phyloP scores from a whole-genome alignment of 1,140 invertebrate genomes.

The Venustaconcha ellipsiformis region DNA sequence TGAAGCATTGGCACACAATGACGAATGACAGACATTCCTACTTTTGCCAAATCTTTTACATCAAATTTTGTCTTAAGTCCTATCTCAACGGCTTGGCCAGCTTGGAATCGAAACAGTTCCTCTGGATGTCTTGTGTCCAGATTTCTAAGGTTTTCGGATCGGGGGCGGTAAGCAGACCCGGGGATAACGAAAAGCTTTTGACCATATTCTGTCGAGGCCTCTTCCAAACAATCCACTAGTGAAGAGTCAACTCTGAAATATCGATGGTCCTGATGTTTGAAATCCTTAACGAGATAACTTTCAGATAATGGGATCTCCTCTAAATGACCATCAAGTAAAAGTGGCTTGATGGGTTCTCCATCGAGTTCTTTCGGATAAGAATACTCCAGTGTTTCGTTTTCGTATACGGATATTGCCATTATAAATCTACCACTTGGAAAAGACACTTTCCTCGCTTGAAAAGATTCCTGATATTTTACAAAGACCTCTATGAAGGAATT shows the following conservation, averaged over 20 bases:
- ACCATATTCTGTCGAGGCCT: not conserved
- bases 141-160: conserved; percentile 14
- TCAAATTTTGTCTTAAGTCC: not conserved
- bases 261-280: conserved; percentile 8
- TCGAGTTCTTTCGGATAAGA: conserved; percentile 13
- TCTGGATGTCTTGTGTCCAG: conserved; percentile 13
- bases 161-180: conserved; percentile 17
- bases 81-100: conserved; percentile 22
- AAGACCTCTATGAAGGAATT: conserved; percentile 7
- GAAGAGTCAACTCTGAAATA: conserved; percentile 15
- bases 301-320: not conserved
- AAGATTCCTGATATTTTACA: conserved; percentile 16
- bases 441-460: not conserved
- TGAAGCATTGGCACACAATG: not conserved
- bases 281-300: conserved; percentile 4
- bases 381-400: conserved; percentile 6
- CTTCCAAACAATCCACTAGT: conserved; percentile 11
- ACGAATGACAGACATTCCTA: not conserved
- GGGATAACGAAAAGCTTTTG: conserved; percentile 11
- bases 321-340: conserved; percentile 15
- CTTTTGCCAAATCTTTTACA: not conserved
- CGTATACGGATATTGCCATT: not conserved
- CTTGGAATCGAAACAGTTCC: conserved; percentile 9
- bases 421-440: conserved; percentile 1
- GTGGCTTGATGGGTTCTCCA: conserved; percentile 13